A percentile compares a stretch with the other conserved stretches of the same genome.
Conservation (phyloP, 2,888 invertebrate species). For the Macrosoma leucophasiata region DNA sequence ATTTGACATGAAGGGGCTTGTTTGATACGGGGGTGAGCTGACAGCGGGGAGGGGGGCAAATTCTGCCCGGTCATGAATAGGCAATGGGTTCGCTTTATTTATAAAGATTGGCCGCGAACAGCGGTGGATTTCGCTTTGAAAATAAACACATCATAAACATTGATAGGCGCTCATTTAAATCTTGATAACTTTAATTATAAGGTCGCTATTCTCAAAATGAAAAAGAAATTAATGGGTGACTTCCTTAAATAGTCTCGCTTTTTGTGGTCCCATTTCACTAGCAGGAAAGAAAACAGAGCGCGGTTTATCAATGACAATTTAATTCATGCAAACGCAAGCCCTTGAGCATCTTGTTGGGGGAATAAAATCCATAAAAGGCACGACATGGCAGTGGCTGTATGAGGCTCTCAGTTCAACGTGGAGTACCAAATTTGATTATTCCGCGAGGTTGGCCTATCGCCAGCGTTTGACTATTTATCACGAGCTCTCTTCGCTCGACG, state of each 20-base stretch:
- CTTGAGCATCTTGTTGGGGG: constrained; percentile 68
- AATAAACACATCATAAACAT: constrained; percentile 58
- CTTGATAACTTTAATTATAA: too few relatives aligned
- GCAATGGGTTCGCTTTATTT: constrained; percentile 75
- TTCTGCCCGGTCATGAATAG: constrained; percentile 76
- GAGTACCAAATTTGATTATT: constrained; percentile 72
- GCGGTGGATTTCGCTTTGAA: constrained; percentile 59
- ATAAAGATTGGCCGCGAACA: constrained; percentile 70
- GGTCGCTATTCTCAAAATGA: too few relatives aligned
- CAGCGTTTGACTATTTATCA: constrained; percentile 71
- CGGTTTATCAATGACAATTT: constrained; percentile 67
- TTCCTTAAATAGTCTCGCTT: too few relatives aligned
- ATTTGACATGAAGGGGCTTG: constrained; percentile 76
- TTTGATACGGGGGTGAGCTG: constrained; percentile 70
- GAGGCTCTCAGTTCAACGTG: constrained; percentile 47
- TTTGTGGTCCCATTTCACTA: too few relatives aligned
- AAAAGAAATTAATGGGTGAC: too few relatives aligned
- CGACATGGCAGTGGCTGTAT: constrained; percentile 52
- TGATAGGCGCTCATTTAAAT: too few relatives aligned
- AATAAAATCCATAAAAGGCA: constrained; percentile 72
- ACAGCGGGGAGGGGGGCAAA: constrained; percentile 56
- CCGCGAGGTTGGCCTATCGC: constrained; percentile 74
- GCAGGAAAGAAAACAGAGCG: constrained; percentile 49
- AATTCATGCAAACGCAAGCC: constrained; percentile 63
- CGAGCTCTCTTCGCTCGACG: constrained; percentile 57